Conservation (phyloP, 1,140 invertebrate genomes). For the Hesperophylax magnus region DNA sequence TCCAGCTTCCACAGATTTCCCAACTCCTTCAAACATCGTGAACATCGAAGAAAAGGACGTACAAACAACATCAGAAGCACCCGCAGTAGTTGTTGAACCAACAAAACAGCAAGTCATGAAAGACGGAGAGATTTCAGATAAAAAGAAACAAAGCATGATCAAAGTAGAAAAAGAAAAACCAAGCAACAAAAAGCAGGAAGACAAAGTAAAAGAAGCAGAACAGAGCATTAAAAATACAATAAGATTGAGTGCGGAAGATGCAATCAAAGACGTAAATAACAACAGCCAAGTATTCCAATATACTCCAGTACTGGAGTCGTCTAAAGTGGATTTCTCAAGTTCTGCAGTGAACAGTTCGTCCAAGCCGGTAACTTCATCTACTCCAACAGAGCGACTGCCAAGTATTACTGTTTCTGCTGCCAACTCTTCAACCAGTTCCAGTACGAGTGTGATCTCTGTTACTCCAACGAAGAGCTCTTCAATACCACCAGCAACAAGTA, state of each 20-base stretch:
- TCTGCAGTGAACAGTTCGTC: neutral
- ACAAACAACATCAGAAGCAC: conserved; percentile 55
- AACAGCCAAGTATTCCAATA: conserved; percentile 13
- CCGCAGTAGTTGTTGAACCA: conserved; percentile 55
- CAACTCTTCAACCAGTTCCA: conserved; percentile 7
- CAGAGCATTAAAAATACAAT: conserved; percentile 34
- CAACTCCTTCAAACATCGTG: conserved; percentile 52
- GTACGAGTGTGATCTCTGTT: neutral
- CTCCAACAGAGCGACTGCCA: conserved; percentile 14
- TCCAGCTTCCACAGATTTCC: conserved; percentile 31
- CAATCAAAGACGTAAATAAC: conserved; percentile 38
- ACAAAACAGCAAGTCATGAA: conserved; percentile 58
- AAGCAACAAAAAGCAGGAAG: conserved; percentile 53
- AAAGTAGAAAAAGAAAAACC: conserved; percentile 56
- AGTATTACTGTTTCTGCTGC: neutral
- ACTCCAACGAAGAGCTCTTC: conserved; percentile 11
- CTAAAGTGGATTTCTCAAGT: conserved; percentile 14
- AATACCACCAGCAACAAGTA: neutral
- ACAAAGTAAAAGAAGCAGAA: conserved; percentile 50
- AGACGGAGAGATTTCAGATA: conserved; percentile 56
- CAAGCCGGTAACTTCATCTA: neutral
- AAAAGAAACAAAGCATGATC: conserved; percentile 56
- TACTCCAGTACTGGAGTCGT: conserved; percentile 45
- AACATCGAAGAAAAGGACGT: conserved; percentile 31
- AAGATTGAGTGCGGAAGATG: conserved; percentile 49